These are phyloP conservation scores for Colinus virginianus DNA, from an alignment of 2,113 vertebrate species.

Conservation along the genomic window DNA sequence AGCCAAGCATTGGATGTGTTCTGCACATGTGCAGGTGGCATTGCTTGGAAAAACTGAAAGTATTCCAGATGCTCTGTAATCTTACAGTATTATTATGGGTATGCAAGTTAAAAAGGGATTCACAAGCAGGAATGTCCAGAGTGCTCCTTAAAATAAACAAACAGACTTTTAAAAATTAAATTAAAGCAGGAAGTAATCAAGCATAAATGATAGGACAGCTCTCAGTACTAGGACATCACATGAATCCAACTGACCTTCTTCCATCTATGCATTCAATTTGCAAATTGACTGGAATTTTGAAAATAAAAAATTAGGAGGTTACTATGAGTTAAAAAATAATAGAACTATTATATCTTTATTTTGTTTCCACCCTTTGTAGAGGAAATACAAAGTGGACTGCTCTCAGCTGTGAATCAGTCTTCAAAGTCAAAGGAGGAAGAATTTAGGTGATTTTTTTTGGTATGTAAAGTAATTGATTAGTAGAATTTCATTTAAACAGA, in stretches of 20 bases:
- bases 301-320: neutral
- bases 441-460: neutral
- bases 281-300: neutral
- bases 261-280: neutral
- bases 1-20: neutral
- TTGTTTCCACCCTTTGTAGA: neutral
- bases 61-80: neutral
- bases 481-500: neutral
- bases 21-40: neutral
- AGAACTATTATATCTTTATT: neutral
- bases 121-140: neutral
- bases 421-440: neutral
- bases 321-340: neutral
- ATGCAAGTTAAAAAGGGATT: neutral
- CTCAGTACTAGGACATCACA: neutral
- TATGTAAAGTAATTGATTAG: neutral
- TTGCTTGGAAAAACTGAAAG: neutral
- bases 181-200: neutral
- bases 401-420: neutral
- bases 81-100: neutral
- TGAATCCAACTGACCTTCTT: neutral
- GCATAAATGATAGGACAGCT: neutral
- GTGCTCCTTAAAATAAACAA: rapidly evolving
- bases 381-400: neutral
- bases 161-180: neutral